Base-by-base conservation (phyloP, 2,797 vertebrate genomes). In the Erithacus rubecula region DNA sequence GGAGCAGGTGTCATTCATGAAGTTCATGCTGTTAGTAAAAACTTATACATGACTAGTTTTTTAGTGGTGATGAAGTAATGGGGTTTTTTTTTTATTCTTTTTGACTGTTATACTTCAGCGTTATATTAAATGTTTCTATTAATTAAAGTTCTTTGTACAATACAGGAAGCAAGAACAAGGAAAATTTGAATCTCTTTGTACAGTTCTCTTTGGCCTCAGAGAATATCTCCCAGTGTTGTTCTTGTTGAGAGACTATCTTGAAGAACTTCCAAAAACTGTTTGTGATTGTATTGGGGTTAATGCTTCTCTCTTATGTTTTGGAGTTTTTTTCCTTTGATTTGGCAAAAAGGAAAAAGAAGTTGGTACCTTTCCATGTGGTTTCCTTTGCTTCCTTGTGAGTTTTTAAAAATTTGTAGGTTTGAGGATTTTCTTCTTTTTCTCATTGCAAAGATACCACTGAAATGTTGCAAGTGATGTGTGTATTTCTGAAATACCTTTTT, bases 1-100 rank as follows among this genome's bases (percentile, higher is more conserved):
- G 39, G 56, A 80, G 44, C 27, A 67, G n/a, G 37, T 70, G 26
- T 75, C 51, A 56, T 12, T 78, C 5, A 8, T 55, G 23, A 64
- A 43, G 11, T 58, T 94, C 24, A 9, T 41, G 13, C 19, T 89
- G 12, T 62, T 76, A 19, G 7, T 30, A 67, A 74, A 63, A 56
- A 67, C 18, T 32, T 32, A 9, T 44, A 17, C 2, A 0, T n/a
- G n/a, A n/a, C n/a, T n/a, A 12, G 4, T 24, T 82, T 83, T 83
- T 60, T 65, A 63, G 19, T 2, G 11, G 6, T 46, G 37, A 10
- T 47, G 23, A 71, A 55, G 24, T 30, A 76, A 30, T 60, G 41
- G 2, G 4, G 1, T 10, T 5, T 0, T 2, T 77, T 69, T 59
- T 43, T 12, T 13, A n/a, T n/a, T n/a, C n/a, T 2, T 39, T 69